Evolutionary conservation across 1,140 invertebrate genomes (phyloP).

Genomic region (Latrodectus geometricus): DNA sequence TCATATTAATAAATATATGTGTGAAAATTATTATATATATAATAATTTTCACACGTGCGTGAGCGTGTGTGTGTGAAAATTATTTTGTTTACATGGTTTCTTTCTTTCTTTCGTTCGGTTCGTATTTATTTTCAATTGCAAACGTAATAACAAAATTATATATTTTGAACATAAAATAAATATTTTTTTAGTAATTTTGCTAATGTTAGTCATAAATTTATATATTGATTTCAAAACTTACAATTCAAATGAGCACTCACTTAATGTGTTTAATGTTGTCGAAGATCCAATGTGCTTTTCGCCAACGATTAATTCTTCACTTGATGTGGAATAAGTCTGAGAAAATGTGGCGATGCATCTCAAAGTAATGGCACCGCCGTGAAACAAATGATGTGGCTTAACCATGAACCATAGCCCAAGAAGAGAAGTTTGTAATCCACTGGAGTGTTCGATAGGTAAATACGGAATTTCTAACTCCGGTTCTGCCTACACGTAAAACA

Average conservation of each 20-base stretch:
- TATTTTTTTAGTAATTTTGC: too few relatives aligned
- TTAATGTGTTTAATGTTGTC: conserved; percentile 30
- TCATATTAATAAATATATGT: too few relatives aligned
- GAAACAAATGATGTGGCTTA: conserved; percentile 25
- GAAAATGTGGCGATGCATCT: conserved; percentile 39
- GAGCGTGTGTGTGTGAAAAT: too few relatives aligned
- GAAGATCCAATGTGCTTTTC: conserved; percentile 25
- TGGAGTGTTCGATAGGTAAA: conserved; percentile 24
- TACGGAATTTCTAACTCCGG: conserved; percentile 16
- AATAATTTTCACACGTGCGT: too few relatives aligned
- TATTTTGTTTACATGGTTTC: too few relatives aligned
- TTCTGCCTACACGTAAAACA: not conserved
- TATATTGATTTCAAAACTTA: too few relatives aligned
- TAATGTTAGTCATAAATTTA: too few relatives aligned
- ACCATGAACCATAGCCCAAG: conserved; percentile 50
- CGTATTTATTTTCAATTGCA: too few relatives aligned
- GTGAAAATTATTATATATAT: too few relatives aligned
- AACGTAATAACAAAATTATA: too few relatives aligned
- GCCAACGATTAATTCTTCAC: conserved; percentile 53
- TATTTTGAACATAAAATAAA: too few relatives aligned
- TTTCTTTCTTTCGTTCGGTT: too few relatives aligned
- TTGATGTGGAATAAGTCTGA: conserved; percentile 50
- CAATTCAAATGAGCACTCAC: not conserved
- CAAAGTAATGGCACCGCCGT: conserved; percentile 35
- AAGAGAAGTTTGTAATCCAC: conserved; percentile 22